Evolutionary conservation across 2,888 invertebrate genomes (phyloP), one percentile per base, ranked within the genome.

Genomic region (Ennomos quercinarius): DNA sequence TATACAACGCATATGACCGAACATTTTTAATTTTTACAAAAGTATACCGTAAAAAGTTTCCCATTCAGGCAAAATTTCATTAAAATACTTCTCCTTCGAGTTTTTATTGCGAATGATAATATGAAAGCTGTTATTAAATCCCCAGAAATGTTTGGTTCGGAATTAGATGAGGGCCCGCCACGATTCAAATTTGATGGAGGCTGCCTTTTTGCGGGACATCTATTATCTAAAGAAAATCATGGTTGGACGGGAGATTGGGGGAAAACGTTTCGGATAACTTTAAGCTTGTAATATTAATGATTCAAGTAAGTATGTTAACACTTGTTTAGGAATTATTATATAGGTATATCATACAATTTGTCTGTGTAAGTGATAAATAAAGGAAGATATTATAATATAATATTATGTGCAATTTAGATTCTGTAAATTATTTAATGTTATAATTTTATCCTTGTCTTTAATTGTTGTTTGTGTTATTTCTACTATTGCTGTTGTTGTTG

Each of bases 201-300:
- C 34, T 12, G 51, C 37, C 40, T 54, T 58, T 57, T 55, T 58
- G 53, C 38, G 54, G 41, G 12, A 38, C 43, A 47, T 47, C 51
- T 62, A 58, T 62, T 58, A 61, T 54, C 50, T 57, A 44, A 40
- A 11, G 39, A 54, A 47, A 50, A 57, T 57, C 38, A 50, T 57
- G 53, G 57, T 61, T 36, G 8, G 40, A 43, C 46, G 17, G 17
- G 35, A 50, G 37, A n/a, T 53, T 61, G 44, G 35, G 9, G n/a
- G 27, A 27, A 35, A 40, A 40, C 34, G 78, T 80, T 46, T 93
- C 85, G 0, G 93, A 6, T 2, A 27, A 27, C 6, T 2, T 17
- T 17, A 17, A 17, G n/a, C 2, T 1, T 17, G 4, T 6, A 27
- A 6, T 6, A 27, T 27, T 6, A 27, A 27, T 27, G 4, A 27